Base-by-base conservation (phyloP, 2,888 invertebrate genomes). In the Catotricha subobsoleta region DNA sequence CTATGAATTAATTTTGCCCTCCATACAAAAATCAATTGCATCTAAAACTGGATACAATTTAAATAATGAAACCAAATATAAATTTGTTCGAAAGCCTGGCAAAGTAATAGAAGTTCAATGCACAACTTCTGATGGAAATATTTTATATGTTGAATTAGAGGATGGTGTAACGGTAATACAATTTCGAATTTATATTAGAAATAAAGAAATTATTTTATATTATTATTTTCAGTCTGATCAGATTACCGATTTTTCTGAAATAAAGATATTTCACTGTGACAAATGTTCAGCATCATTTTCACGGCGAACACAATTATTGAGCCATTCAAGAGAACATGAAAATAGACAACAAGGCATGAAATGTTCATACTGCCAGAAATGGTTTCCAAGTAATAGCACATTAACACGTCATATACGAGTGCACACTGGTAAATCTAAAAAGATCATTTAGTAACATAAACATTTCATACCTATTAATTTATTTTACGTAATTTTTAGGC, bases 351-450 rank as follows among this genome's bases (percentile, higher is more conserved):
- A 68, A 44, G 69, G 70, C 7, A 70, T 56, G 31, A 52, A 54
- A 29, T 68, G 79, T 46, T 65, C 58, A 12, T 57, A 67, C 23
- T 79, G 79, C 50, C 71, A 73, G 44, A 73, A 76, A 56, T 71
- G 70, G 65, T 71, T 80, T 53, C 74, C 77, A 9, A 74, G 77
- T 2, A 58, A 68, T 48, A 71, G 75, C 42, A 76, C 76, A n/a
- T 62, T 79, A 21, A 67, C 70, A 30, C 69, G 81, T 1, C 81
- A 82, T 57, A 68, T 68, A 59, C 67, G 77, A 42, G 72, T 73
- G 39, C 81, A 81, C 59, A 73, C 74, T 1, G 76, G 75, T 46
- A 69, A n/a, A n/a, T n/a, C n/a, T n/a, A n/a, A n/a, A n/a, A n/a
- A n/a, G n/a, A n/a, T n/a, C n/a, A n/a, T n/a, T n/a, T n/a, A n/a